Evolutionary conservation across 2,797 vertebrate species (phyloP), one percentile per base, ranked within the genome.

Genomic region (Labeo calbasu): DNA sequence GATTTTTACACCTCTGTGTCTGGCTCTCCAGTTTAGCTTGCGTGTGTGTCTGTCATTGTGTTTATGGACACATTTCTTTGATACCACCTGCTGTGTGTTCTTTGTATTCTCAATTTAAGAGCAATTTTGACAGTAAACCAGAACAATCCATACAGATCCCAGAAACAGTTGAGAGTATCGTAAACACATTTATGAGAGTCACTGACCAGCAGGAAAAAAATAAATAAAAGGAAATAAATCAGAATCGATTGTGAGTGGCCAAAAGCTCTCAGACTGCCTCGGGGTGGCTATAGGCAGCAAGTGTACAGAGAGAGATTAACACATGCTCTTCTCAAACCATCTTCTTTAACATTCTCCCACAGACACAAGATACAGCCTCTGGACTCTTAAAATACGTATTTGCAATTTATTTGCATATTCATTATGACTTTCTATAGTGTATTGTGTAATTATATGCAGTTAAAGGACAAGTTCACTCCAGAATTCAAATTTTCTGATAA

Each of bases 31-130:
- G 55, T 59, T 13, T 14, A 51, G 8, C 5, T 8, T 40, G 13
- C 15, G 57, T n/a, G 48, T 78, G 79, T 71, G 59, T 70, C 14
- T 66, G 71, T 15, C 12, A n/a, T 53, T 50, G 57, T 72, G 43
- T 82, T 50, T 81, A 71, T 28, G 10, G 10, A 21, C 36, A 28
- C 68, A 48, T 61, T 82, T 82, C 9, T 51, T 69, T 25, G 5
- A 77, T 46, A 69, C 17, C 46, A 76, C 70, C 71, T n/a, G 63
- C 65, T 84, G 50, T 59, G 65, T 23, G 43, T 46, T 81, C 6
- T 59, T 68, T 46, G 50, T 48, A 77, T 55, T 66, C n/a, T 43
- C 48, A 55, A 11, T 55, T 68, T 55, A 83, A 36, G 50, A 46
- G 28, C n/a, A 9, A 53, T 68, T 66, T 28, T 68, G 50, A 5